Conservation (phyloP, 2,113 vertebrate species). For the Saguinus imperator region DNA sequence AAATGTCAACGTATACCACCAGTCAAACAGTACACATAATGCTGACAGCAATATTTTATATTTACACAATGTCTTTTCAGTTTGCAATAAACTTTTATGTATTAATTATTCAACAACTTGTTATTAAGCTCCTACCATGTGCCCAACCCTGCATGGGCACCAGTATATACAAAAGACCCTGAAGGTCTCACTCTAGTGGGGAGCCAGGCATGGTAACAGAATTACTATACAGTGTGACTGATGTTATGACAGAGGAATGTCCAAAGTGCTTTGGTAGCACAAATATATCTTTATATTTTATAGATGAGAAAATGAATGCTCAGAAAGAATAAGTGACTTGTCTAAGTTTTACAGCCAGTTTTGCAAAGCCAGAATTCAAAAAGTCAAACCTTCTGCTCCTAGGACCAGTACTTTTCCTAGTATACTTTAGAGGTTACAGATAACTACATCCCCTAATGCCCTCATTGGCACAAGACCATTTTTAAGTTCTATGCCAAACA, state of each 20-base stretch:
- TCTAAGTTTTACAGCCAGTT: slow-evolving; percentile 12
- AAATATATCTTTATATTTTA: slow-evolving; percentile 44
- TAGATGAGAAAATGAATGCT: slow-evolving; percentile 34
- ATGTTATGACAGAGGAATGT: neutral
- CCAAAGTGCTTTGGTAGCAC: slow-evolving; percentile 23
- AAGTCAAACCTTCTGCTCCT: neutral
- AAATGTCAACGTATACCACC: neutral
- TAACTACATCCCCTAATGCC: neutral
- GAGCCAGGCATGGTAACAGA: neutral
- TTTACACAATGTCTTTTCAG: neutral
- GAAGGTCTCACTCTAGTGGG: neutral
- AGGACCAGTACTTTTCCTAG: neutral
- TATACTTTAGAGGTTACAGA: neutral
- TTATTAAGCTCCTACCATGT: neutral
- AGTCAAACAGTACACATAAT: slow-evolving; percentile 25
- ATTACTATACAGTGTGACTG: neutral
- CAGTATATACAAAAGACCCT: neutral
- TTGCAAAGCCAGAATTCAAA: slow-evolving; percentile 30
- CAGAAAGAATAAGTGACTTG: slow-evolving; percentile 47
- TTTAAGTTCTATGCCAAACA: slow-evolving; percentile 28
- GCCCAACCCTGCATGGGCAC: neutral
- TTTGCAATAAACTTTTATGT: slow-evolving; percentile 28
- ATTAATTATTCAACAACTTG: slow-evolving; percentile 35
- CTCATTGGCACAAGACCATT: neutral
- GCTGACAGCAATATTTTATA: neutral